phyloP scores from a whole-genome alignment of 2,113 vertebrate species.

The Acrocephalus arundinaceus region DNA sequence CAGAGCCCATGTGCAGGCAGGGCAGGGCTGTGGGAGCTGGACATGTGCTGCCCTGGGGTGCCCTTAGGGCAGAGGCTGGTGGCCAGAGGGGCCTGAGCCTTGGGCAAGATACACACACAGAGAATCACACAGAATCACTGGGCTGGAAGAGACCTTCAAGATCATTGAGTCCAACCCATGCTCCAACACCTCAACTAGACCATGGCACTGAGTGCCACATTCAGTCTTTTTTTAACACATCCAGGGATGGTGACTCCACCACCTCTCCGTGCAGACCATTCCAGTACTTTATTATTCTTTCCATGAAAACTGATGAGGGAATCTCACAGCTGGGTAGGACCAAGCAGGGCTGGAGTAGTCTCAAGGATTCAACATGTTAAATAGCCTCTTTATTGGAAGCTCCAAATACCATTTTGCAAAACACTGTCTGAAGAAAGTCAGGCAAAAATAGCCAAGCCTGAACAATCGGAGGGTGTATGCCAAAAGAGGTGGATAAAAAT shows the following conservation, averaged over 20 bases:
- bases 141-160: not conserved
- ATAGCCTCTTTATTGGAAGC: not conserved
- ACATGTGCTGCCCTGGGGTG: accelerated
- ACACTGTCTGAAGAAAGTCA: not conserved
- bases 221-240: not conserved
- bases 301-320: not conserved
- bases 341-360: not conserved
- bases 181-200: not conserved
- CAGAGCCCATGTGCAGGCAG: not conserved
- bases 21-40: not conserved
- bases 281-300: not conserved
- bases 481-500: not conserved
- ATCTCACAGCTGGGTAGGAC: not conserved
- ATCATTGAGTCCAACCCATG: not conserved
- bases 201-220: not conserved
- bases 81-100: not conserved
- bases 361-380: not conserved
- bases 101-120: not conserved
- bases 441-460: not conserved
- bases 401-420: not conserved
- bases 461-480: accelerated
- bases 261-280: not conserved
- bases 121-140: not conserved
- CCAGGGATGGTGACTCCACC: not conserved
- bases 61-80: not conserved